Evolutionary conservation across 2,113 vertebrate genomes (phyloP).

Genomic region (Thunnus maccoyii): DNA sequence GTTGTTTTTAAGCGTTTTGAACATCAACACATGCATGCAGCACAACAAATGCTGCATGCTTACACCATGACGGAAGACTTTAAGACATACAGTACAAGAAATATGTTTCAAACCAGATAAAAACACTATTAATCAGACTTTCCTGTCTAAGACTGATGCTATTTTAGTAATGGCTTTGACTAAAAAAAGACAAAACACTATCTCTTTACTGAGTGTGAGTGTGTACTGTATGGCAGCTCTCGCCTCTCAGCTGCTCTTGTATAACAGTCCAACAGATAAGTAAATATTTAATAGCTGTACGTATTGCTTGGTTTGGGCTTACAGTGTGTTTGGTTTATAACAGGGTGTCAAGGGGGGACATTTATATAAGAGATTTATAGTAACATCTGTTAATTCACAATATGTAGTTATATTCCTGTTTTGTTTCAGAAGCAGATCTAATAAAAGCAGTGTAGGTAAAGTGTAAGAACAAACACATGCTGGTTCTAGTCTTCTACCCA

Average conservation of each 20-base stretch:
- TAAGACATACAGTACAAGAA: neutral
- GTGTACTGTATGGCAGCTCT: constrained; percentile 18
- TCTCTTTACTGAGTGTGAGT: constrained; percentile 14
- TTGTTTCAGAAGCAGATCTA: constrained; percentile 42
- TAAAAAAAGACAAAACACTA: constrained; percentile 39
- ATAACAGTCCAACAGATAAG: constrained; percentile 51
- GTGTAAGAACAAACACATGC: constrained; percentile 44
- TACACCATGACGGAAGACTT: neutral
- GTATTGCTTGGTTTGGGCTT: constrained; percentile 31
- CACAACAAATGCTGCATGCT: neutral
- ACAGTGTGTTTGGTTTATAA: constrained; percentile 52
- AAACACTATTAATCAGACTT: constrained; percentile 15
- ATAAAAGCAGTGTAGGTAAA: constrained; percentile 48
- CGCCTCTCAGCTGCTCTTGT: constrained; percentile 29
- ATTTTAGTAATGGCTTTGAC: constrained; percentile 24
- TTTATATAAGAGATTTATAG: constrained; percentile 39
- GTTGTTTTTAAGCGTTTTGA: neutral
- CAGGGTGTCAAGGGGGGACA: constrained; percentile 7
- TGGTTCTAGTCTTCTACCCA: constrained; percentile 26
- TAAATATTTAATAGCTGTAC: constrained; percentile 70
- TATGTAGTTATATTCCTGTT: constrained; percentile 28
- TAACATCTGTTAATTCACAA: constrained; percentile 43
- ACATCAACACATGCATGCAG: neutral
- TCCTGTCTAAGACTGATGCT: constrained; percentile 11
- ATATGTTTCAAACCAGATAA: constrained; percentile 11